Evolutionary conservation across 2,113 vertebrate genomes (phyloP), one percentile per base, ranked within the genome.

Genomic region (Polypterus bichir): DNA sequence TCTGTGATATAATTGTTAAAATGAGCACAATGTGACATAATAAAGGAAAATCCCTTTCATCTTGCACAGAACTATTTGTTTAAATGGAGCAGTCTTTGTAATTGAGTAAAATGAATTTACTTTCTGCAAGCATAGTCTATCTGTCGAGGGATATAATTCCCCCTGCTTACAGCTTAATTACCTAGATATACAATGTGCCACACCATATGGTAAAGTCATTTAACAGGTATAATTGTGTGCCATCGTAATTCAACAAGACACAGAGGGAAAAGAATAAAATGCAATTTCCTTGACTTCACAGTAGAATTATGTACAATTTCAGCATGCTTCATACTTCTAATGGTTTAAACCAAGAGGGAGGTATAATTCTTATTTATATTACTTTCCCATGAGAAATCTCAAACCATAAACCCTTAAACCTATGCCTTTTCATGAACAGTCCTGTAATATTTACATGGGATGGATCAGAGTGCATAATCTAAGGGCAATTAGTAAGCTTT

Each of bases 251-350:
- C 88, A 92, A 84, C 61, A 74, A 83, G 89, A 92, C 88, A 86
- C 79, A 72, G 77, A 89, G 82, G 85, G 86, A 88, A 93, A 89
- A 81, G 85, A 88, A 78, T 90, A 85, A 88, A 88, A 91, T 86
- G 86, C 82, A 79, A 93, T 91, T 94, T 92, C 85, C 83, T 88
- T 91, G 88, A 85, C 84, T 88, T 92, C 88, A 88, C 79, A 85
- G 88, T 80, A 76, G 77, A 91, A 89, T 89, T 89, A 90, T 88
- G 88, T 88, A 86, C 81, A 85, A 84, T 85, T 91, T 87, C 76
- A 84, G 79, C 81, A 76, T 87, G 80, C 80, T 85, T 80, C 88
- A 81, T 80, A 83, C 85, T 88, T 83, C 79, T 83, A 77, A 87
- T 82, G 76, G 70, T 76, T 77, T 84, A 82, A 89, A 76, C 83